A percentile compares a stretch with the other conserved stretches of the same genome.
phyloP scores from a whole-genome alignment of 2,797 vertebrate genomes.

The Sparidentex hasta region DNA sequence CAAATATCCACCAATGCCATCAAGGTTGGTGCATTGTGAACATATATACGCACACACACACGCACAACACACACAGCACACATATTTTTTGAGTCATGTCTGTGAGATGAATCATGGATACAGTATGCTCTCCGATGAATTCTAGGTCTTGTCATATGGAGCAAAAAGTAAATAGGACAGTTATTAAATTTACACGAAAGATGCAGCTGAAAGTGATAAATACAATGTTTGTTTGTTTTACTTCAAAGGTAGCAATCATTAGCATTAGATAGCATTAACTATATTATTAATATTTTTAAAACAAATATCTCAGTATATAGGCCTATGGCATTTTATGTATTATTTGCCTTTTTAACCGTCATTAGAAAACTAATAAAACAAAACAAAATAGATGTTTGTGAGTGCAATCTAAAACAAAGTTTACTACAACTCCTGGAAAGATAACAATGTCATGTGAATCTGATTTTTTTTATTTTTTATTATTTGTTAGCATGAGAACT shows the following conservation, averaged over 20 bases:
- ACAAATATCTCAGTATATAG: no score
- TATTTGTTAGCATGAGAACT: no score
- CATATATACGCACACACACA: background rate
- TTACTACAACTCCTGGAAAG: no score
- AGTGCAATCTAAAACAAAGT: background rate
- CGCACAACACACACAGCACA: background rate
- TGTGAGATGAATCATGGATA: background rate
- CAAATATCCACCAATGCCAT: slow-evolving; percentile 99
- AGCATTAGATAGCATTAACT: background rate
- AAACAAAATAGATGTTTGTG: background rate
- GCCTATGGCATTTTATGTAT: no score
- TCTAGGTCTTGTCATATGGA: background rate
- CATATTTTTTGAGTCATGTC: background rate
- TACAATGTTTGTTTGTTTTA: background rate
- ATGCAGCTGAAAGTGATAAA: background rate
- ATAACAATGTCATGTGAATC: no score
- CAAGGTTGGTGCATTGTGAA: slow-evolving; percentile 87
- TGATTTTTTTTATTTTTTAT: no score
- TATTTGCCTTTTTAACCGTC: background rate
- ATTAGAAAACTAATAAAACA: background rate
- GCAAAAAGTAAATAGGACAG: background rate
- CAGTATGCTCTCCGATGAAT: background rate
- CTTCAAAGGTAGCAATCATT: background rate
- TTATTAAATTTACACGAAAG: background rate
- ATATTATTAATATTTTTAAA: no score